These are phyloP conservation scores for Drosophila guanche DNA, from an alignment of 1,140 invertebrate species.

Conservation along the genomic window DNA sequence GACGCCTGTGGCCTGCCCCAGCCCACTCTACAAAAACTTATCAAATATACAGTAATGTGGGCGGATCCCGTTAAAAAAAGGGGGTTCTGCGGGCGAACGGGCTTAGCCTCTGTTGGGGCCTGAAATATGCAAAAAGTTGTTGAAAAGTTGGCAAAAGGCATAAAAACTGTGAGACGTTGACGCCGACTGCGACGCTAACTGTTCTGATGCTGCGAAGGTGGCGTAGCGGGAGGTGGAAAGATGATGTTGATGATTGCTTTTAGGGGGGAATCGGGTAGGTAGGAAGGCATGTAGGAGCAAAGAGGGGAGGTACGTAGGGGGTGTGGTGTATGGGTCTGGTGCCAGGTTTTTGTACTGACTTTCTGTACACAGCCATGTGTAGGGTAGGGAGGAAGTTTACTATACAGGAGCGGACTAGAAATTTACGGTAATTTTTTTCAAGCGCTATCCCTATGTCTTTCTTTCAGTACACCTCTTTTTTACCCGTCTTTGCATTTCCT, in stretches of 20 bases:
- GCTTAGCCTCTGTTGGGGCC: constrained; percentile 1
- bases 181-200: constrained; percentile 11
- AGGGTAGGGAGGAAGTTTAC: no score
- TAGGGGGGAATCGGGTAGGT: neutral
- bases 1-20: neutral
- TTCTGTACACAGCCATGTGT: no score
- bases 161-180: constrained; percentile 44
- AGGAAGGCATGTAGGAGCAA: neutral
- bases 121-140: constrained; percentile 75
- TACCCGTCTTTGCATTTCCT: no score
- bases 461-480: neutral
- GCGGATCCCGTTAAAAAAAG: constrained; percentile 11
- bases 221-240: neutral
- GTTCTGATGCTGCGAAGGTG: neutral
- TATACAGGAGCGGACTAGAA: no score
- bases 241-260: constrained; percentile 18
- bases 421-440: no score
- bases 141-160: constrained; percentile 61
- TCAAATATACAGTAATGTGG: constrained; percentile 70
- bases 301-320: no score
- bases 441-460: no score
- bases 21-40: constrained; percentile 31
- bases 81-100: neutral
- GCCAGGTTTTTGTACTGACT: no score
- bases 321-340: no score